Percentiles rank a stretch among this genome's conserved stretches.
Evolutionary conservation across 2,113 vertebrate genomes (phyloP).

Genomic region (Percina caprodes): DNA sequence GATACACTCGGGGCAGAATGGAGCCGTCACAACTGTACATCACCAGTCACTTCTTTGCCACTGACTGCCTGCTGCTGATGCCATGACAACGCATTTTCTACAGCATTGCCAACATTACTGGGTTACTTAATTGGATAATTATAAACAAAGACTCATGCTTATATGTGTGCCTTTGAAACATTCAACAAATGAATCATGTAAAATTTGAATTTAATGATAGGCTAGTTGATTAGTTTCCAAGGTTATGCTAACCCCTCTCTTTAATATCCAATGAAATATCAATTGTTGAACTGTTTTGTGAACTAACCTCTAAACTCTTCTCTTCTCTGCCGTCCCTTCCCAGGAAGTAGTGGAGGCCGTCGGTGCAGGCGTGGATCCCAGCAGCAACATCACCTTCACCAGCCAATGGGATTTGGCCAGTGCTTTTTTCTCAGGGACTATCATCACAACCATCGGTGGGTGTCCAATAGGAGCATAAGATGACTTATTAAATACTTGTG

Average conservation of each 20-base stretch:
- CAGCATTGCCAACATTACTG: background rate
- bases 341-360: constrained; percentile 87
- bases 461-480: background rate
- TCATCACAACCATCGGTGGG: constrained; percentile 90
- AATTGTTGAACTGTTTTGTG: background rate
- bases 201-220: background rate
- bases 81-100: constrained; percentile 16
- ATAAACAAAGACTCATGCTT: background rate
- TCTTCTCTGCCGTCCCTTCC: background rate
- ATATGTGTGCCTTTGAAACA: background rate
- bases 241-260: background rate
- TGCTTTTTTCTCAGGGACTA: constrained; percentile 93
- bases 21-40: constrained; percentile 19
- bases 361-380: constrained; percentile 84
- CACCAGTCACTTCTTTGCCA: background rate
- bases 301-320: background rate
- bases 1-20: constrained; percentile 27
- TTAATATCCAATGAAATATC: background rate
- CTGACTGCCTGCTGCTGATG: background rate
- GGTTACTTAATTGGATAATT: background rate
- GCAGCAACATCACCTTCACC: constrained; percentile 78
- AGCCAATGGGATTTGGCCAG: constrained; percentile 90
- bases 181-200: background rate
- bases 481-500: background rate
- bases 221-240: background rate